Percentiles rank a stretch among this genome's conserved stretches.
These are phyloP conservation scores for Ceyx margarethae DNA, from an alignment of 2,113 vertebrate genomes.

Conservation along the genomic window DNA sequence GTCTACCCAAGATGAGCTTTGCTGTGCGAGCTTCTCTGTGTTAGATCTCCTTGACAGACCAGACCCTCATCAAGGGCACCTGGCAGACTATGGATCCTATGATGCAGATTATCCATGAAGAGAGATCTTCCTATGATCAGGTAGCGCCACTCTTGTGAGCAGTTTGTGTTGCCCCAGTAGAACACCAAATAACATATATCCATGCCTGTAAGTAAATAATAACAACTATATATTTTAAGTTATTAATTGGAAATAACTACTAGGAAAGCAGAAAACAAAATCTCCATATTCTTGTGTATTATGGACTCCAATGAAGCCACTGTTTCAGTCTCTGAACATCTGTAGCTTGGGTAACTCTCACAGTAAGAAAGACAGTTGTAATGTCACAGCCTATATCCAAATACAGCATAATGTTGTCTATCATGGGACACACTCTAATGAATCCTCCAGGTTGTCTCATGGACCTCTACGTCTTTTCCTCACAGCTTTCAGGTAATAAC, in stretches of 20 bases:
- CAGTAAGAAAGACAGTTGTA: neutral
- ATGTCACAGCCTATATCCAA: neutral
- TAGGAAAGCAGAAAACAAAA: neutral
- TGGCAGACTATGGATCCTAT: neutral
- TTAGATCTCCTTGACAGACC: neutral
- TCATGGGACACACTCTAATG: neutral
- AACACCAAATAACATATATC: neutral
- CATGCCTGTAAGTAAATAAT: neutral
- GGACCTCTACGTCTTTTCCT: neutral
- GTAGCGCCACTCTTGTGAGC: neutral
- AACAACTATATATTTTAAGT: neutral
- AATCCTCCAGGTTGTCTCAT: neutral
- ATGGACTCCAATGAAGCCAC: neutral
- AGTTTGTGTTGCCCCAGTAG: neutral
- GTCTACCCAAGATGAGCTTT: neutral
- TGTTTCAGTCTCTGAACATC: neutral
- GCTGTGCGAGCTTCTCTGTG: neutral
- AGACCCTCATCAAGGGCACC: neutral
- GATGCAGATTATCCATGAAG: neutral
- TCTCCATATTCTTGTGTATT: neutral
- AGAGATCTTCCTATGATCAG: neutral
- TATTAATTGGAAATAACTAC: neutral
- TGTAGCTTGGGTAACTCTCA: neutral
- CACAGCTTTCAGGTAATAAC: neutral
- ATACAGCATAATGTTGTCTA: neutral